Evolutionary conservation across 2,797 vertebrate genomes (phyloP).

Genomic region (Diplodus sargus): DNA sequence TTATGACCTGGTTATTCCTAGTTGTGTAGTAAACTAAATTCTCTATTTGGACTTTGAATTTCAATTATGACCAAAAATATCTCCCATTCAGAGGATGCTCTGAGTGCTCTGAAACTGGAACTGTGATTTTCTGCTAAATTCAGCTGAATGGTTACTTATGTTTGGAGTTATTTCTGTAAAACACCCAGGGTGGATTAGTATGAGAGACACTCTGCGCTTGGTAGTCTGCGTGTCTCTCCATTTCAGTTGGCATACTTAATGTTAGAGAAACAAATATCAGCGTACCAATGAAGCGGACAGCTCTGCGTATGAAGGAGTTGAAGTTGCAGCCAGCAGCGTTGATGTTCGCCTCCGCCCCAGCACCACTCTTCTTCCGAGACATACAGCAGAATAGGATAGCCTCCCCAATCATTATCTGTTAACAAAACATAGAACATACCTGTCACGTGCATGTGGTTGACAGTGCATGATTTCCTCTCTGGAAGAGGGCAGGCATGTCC

Average conservation of each 20-base stretch:
- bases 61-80: too few species aligned
- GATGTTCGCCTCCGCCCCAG: conserved; percentile 92
- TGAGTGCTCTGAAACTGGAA: too few species aligned
- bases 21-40: too few species aligned
- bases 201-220: too few species aligned
- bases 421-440: conserved; percentile 25
- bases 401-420: conserved; percentile 98
- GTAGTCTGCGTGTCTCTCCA: too few species aligned
- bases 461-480: background rate
- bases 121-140: too few species aligned
- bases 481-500: background rate
- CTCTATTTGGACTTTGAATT: too few species aligned
- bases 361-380: conserved; percentile 88
- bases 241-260: background rate
- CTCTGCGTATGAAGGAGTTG: conserved; percentile 97
- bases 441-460: background rate
- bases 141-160: too few species aligned
- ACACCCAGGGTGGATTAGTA: too few species aligned
- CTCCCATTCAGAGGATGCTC: too few species aligned
- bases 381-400: conserved; percentile 97
- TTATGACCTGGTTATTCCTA: too few species aligned
- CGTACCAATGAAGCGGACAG: conserved; percentile 95
- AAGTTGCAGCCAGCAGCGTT: conserved; percentile 99
- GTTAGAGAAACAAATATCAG: background rate
- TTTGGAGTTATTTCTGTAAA: too few species aligned